Base-by-base conservation (phyloP, 2,797 vertebrate species). In the Melanotaenia boesemani region DNA sequence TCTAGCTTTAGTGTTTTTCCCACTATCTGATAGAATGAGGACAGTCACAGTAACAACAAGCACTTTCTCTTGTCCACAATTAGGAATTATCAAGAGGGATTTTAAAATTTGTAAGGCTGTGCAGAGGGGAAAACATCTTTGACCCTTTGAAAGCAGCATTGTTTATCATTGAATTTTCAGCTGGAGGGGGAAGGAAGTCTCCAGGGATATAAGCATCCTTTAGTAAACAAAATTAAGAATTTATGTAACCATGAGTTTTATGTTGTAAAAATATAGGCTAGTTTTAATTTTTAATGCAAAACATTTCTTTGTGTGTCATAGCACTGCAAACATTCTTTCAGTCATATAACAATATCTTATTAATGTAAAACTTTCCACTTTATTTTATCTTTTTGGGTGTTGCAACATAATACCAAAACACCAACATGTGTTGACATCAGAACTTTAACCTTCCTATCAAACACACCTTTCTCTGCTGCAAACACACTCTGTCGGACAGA, bases 391-490 rank as follows among this genome's bases (percentile, higher is more conserved):
- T 56, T 54, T 30, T 18, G 32, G 28, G 2, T 26, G 2, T 32
- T 8, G 55, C 26, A 32, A 7, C 52, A 6, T 41, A 28, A 20
- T 7, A 61, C 32, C 16, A 70, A 32, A 20, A 62, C 9, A 22
- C 11, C 61, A 9, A 55, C 30, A 16, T 15, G 5, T 63, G 6
- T 44, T 65, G 24, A 68, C 16, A 76, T 36, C n/a, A 81, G 50
- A 68, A 26, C 18, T 34, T 63, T 26, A 65, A 26, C 34, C 15
- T 7, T 26, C 32, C 18, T 26, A 6, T 57, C 28, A 56, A 56
- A 80, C 79, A 69, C 32, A 98, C 97, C 94, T 94, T 77, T 97
- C 95, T 81, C 81, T 91, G 6, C 90, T 90, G 66, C 94, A 90
- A 37, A 91, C 24, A 69, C 92, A 95, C 44, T 94, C 94, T 0